phyloP scores from a whole-genome alignment of 2,113 vertebrate species.

The Neolamprologus toae region DNA sequence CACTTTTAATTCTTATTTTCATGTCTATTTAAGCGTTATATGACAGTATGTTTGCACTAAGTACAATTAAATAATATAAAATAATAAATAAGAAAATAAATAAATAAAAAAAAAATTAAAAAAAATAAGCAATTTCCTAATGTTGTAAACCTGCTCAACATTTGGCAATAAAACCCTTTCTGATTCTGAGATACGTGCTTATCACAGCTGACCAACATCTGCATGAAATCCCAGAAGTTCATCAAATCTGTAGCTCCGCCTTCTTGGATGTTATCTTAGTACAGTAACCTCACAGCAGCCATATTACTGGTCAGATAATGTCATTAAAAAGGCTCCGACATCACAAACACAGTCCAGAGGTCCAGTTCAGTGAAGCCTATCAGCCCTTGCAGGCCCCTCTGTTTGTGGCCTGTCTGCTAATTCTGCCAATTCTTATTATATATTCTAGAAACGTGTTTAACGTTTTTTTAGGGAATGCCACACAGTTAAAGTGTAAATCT shows the following conservation, averaged over 20 bases:
- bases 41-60: too few species aligned
- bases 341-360: not conserved
- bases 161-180: too few species aligned
- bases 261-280: not conserved
- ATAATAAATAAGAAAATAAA: too few species aligned
- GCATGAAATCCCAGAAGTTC: accelerated
- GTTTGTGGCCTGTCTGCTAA: not conserved
- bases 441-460: not conserved
- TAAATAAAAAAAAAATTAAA: too few species aligned
- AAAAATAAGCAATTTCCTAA: too few species aligned
- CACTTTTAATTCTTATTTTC: too few species aligned
- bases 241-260: not conserved
- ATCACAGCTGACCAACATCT: not conserved
- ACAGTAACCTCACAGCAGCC: not conserved
- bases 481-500: not conserved
- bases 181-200: not conserved
- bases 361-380: not conserved
- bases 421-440: not conserved
- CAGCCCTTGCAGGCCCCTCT: accelerated
- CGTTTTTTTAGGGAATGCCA: accelerated
- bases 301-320: not conserved
- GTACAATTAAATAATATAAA: too few species aligned
- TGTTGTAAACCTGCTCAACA: too few species aligned
- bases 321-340: not conserved
- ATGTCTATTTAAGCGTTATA: too few species aligned